Evolutionary conservation across 1,140 invertebrate species (phyloP).

Genomic region (Tetragnatha versicolor): DNA sequence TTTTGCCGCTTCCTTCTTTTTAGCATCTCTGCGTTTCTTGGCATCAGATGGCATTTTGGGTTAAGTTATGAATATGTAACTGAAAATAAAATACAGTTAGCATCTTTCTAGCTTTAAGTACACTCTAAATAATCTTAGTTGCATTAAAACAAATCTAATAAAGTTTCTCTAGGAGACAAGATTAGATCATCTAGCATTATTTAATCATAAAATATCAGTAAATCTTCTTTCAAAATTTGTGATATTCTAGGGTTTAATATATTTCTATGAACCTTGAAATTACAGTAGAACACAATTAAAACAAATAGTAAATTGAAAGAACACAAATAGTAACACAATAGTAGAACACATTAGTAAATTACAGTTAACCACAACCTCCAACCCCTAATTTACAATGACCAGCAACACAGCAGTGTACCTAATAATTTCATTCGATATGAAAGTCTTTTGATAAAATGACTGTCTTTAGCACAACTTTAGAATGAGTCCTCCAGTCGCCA

Average conservation of each 20-base stretch:
- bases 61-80: conserved; percentile 11
- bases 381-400: no score
- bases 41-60: conserved; percentile 90
- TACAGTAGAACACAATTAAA: neutral
- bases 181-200: neutral
- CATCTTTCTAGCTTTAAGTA: neutral
- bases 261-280: neutral
- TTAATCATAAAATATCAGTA: neutral
- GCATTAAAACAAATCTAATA: neutral
- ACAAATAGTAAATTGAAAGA: no score
- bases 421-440: no score
- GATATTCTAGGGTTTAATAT: neutral
- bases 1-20: conserved; percentile 95
- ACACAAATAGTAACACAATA: no score
- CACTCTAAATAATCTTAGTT: neutral
- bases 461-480: no score
- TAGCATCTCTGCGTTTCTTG: conserved; percentile 95
- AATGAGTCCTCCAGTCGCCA: no score
- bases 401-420: no score
- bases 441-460: no score
- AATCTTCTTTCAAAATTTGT: neutral
- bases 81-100: neutral
- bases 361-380: no score
- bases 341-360: no score
- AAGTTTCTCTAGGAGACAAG: neutral